phyloP scores from a whole-genome alignment of 2,888 invertebrate species.

The Itoplectis maculator region DNA sequence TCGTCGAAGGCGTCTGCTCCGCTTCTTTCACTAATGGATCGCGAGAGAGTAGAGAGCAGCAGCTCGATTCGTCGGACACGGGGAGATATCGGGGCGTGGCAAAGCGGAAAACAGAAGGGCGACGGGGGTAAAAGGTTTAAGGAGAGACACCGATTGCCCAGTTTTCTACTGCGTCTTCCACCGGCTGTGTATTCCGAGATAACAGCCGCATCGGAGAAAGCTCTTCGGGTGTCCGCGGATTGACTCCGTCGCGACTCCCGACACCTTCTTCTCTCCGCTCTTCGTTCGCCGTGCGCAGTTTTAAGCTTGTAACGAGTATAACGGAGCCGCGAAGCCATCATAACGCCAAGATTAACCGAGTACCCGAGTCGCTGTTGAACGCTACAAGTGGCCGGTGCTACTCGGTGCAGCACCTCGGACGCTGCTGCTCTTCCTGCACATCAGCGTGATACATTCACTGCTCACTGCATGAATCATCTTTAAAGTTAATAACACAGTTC shows the following conservation, averaged over 20 bases:
- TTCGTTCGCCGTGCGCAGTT: conserved; percentile 1
- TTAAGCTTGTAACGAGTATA: conserved; percentile 43
- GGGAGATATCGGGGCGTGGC: conserved; percentile 59
- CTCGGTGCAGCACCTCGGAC: conserved; percentile 3
- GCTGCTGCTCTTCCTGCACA: conserved; percentile 18
- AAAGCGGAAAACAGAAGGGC: conserved; percentile 36
- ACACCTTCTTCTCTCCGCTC: neutral
- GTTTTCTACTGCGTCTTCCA: conserved; percentile 48
- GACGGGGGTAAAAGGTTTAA: conserved; percentile 53
- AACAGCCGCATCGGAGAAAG: conserved; percentile 38
- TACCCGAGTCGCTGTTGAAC: conserved; percentile 21
- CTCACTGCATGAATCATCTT: conserved; percentile 48
- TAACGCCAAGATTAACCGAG: conserved; percentile 51
- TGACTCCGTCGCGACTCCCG: conserved; percentile 11
- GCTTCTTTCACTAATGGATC: conserved; percentile 54
- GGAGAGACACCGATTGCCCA: conserved; percentile 59
- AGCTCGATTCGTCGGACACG: conserved; percentile 24
- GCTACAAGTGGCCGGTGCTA: neutral
- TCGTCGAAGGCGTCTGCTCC: conserved; percentile 28
- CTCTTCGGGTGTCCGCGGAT: conserved; percentile 18
- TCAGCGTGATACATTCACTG: conserved; percentile 15
- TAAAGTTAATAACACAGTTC: conserved; percentile 48
- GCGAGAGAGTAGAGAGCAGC: conserved; percentile 42
- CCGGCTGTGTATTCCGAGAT: neutral
- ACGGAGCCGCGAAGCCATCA: conserved; percentile 26